Conservation (phyloP, 2,113 vertebrate genomes). For the Oreocharis arfaki region DNA sequence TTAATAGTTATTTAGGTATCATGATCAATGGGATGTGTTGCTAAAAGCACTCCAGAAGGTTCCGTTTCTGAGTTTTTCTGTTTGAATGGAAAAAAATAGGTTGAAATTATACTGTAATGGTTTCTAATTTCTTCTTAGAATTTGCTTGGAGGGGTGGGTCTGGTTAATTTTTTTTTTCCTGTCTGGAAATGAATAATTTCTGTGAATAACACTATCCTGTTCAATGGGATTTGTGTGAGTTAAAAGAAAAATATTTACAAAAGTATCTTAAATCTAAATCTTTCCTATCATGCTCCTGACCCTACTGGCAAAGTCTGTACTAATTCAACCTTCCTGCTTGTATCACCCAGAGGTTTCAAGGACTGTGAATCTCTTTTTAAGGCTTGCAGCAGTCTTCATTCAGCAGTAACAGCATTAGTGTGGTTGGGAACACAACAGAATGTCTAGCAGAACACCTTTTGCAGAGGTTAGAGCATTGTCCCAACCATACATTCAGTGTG, state of each 20-base stretch:
- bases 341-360: not conserved
- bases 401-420: no score
- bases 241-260: not conserved
- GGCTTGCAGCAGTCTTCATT: not conserved
- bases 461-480: not conserved
- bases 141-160: not conserved
- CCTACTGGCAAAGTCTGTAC: not conserved
- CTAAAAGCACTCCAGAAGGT: not conserved
- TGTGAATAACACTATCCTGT: not conserved
- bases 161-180: not conserved
- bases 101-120: not conserved
- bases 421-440: not conserved
- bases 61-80: not conserved
- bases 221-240: not conserved
- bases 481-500: rapidly evolving
- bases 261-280: not conserved
- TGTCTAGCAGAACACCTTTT: not conserved
- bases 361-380: not conserved
- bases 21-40: not conserved
- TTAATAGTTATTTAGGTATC: not conserved
- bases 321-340: not conserved
- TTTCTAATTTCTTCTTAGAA: not conserved
- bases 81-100: not conserved
- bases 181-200: not conserved
- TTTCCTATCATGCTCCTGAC: not conserved